Evolutionary conservation across 2,888 invertebrate genomes (phyloP).

Genomic region (Dryomyza anilis): DNA sequence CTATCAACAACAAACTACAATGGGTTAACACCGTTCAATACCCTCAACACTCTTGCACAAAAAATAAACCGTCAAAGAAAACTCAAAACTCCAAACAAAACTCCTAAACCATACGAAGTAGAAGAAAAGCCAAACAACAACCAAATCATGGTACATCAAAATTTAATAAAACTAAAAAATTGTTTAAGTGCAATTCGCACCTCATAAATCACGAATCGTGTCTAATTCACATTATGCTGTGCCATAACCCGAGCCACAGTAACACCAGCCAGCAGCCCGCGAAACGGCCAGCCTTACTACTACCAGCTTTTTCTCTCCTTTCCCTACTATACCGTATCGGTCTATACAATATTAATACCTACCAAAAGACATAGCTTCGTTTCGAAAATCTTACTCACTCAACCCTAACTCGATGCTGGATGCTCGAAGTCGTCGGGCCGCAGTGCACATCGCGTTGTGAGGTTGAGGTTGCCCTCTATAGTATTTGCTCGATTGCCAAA

Average conservation of each 20-base stretch:
- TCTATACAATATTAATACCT: no score
- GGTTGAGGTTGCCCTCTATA: constrained; percentile 17
- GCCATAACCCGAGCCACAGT: not conserved
- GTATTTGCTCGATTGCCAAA: constrained; percentile 22
- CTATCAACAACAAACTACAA: constrained; percentile 1
- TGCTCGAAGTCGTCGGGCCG: not conserved
- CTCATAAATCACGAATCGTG: constrained; percentile 61
- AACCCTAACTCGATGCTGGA: not conserved
- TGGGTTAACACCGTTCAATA: not conserved
- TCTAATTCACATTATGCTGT: constrained; percentile 47
- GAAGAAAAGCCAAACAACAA: not conserved
- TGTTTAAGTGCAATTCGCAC: constrained; percentile 58
- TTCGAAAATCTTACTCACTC: not conserved
- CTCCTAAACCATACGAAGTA: not conserved
- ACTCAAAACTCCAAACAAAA: not conserved
- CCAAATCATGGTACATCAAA: constrained; percentile 30
- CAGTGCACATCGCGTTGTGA: constrained; percentile 4
- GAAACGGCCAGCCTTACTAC: no score
- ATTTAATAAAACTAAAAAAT: constrained; percentile 31
- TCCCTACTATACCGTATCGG: no score
- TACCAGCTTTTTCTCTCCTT: no score
- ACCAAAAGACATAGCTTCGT: no score
- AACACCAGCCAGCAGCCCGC: not conserved
- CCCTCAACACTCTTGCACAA: not conserved
- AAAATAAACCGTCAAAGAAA: not conserved